Evolutionary conservation across 1,140 invertebrate genomes (phyloP), one percentile per base, ranked within the genome.

Genomic region (Apis florea): DNA sequence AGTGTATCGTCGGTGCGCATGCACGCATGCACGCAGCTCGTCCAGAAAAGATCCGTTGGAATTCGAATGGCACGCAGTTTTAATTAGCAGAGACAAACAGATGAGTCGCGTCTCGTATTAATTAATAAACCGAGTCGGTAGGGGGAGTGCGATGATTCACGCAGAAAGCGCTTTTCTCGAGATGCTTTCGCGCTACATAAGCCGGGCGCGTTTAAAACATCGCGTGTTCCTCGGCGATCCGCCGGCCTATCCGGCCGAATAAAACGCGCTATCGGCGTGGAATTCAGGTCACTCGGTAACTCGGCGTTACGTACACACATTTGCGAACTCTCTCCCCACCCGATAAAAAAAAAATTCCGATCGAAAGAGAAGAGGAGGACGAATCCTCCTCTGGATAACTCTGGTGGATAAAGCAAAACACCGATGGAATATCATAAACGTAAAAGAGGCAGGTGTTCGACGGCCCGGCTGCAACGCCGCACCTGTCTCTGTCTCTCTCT

Each of bases 41-140:
- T n/a, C 26, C 26, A 54, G n/a, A 66, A 68, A 69, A 79, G 64
- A 79, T 64, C 71, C 54, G n/a, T 31, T 74, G 80, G 85, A 85
- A 89, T 86, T 84, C 76, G 61, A 63, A 4, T 71, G 76, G 67
- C 61, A 31, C 59, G 64, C 70, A 73, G 59, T 67, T 73, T 81
- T 80, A 85, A 89, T 88, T 85, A 78, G 71, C 26, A 51, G 77
- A 19, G 26, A 66, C 84, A 77, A 89, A 83, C 80, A 64, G 83
- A 74, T 24, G 73, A 79, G 77, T 87, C 79, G 73, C 54, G 66
- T 64, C 76, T 79, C 81, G 67, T 59, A 74, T 84, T 86, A 86
- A 87, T 87, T 86, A 87, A 84, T 86, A 86, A 80, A 87, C 77
- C 82, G 53, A 75, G 70, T 66, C n/a, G 71, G 1, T 19, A 47